Conservation (phyloP, 2,113 vertebrate genomes). For the Chloropsis cyanopogon region DNA sequence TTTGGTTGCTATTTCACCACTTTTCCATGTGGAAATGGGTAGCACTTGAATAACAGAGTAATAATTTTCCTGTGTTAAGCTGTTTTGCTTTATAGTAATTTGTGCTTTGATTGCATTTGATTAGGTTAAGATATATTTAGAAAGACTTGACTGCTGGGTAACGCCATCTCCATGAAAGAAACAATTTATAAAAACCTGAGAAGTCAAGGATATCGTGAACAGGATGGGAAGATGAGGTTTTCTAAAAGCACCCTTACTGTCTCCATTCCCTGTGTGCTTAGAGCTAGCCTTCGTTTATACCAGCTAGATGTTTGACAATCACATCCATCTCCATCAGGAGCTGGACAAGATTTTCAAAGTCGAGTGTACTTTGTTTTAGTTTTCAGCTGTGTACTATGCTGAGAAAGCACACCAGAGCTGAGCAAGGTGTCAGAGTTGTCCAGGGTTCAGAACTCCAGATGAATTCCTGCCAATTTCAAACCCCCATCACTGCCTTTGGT, state of each 20-base stretch:
- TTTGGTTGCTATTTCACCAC: neutral
- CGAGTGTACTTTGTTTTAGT: neutral
- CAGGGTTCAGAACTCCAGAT: neutral
- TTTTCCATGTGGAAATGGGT: neutral
- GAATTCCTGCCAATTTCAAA: accelerated
- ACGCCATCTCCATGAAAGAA: neutral
- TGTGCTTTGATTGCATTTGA: constrained; percentile 22
- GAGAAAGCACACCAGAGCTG: neutral
- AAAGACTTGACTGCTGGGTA: neutral
- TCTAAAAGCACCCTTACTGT: neutral
- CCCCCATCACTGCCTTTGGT: accelerated
- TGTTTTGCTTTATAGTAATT: constrained; percentile 14
- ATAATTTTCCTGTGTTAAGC: constrained; percentile 1
- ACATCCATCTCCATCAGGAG: neutral
- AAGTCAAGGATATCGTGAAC: neutral
- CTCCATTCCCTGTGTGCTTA: neutral
- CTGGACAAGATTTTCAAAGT: neutral
- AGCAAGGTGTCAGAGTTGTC: neutral
- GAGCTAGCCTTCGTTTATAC: neutral
- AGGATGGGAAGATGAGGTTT: neutral
- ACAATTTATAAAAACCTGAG: neutral
- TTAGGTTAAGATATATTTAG: constrained; percentile 23
- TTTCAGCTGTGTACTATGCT: neutral
- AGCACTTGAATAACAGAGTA: neutral
- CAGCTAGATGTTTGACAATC: neutral